Conservation (phyloP, 2,797 vertebrate species). For the Esox masquinongy region DNA sequence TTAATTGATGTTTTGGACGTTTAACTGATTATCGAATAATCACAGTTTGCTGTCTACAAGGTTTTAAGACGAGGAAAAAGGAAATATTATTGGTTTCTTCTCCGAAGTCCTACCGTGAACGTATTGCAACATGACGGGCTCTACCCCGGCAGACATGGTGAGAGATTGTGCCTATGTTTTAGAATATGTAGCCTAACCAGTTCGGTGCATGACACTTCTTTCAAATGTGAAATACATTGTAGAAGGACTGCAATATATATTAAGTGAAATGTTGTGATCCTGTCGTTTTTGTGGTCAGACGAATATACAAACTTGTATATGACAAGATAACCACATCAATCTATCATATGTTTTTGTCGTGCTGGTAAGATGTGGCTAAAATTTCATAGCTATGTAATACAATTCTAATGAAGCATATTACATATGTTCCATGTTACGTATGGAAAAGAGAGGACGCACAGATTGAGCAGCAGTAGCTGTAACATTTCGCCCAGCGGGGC, state of each 20-base stretch:
- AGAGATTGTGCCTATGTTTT: slow-evolving; percentile 45
- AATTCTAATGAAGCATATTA: not conserved
- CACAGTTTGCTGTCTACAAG: not conserved
- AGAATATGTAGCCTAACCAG: slow-evolving; percentile 11
- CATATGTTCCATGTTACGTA: not conserved
- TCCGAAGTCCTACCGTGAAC: slow-evolving; percentile 40
- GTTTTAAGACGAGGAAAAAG: slow-evolving; percentile 18
- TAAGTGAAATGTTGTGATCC: not conserved
- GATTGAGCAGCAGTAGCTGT: not conserved
- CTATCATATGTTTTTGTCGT: not conserved
- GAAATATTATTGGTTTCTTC: slow-evolving; percentile 33
- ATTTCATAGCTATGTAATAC: not conserved
- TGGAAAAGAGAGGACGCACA: not conserved
- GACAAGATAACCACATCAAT: not conserved
- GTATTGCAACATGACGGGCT: slow-evolving; percentile 72
- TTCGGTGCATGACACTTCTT: not conserved
- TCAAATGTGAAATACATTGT: not conserved
- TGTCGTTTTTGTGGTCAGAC: not conserved
- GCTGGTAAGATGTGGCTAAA: not conserved
- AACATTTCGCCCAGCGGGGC: not conserved
- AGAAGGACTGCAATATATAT: not conserved
- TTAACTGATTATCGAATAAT: slow-evolving; percentile 31
- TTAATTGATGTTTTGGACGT: slow-evolving; percentile 20
- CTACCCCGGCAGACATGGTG: slow-evolving; percentile 77
- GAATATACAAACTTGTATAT: not conserved